These are phyloP conservation scores for Menidia menidia DNA, from an alignment of 2,797 vertebrate species.

Conservation along the genomic window DNA sequence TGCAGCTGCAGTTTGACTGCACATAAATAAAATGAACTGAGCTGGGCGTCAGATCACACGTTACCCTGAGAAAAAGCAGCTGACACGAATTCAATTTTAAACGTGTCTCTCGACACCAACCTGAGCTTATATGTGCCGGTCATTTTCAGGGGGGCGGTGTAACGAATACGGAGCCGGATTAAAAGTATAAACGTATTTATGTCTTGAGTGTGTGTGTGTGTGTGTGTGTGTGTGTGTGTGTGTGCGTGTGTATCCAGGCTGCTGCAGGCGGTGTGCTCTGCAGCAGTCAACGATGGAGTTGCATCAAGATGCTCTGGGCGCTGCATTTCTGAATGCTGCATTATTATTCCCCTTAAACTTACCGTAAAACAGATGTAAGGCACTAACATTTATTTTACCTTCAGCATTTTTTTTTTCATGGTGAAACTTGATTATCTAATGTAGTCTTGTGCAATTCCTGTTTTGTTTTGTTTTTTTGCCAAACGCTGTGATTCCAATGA, in stretches of 20 bases:
- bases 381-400: background rate
- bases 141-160: conserved; percentile 12
- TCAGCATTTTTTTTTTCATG: background rate
- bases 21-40: background rate
- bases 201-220: background rate
- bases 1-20: conserved; percentile 1
- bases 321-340: conserved; percentile 39
- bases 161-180: conserved; percentile 46
- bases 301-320: conserved; percentile 54
- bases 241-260: conserved; percentile 33
- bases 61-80: too few species aligned
- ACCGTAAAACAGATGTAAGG: conserved; percentile 21
- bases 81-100: conserved; percentile 15
- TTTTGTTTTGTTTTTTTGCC: background rate
- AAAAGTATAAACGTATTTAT: conserved; percentile 31
- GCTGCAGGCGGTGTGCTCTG: conserved; percentile 50
- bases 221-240: background rate
- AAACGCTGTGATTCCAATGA: background rate
- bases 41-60: too few species aligned
- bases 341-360: conserved; percentile 33
- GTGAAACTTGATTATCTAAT: background rate
- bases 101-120: conserved; percentile 1
- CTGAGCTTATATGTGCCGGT: conserved; percentile 10
- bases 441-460: background rate
- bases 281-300: conserved; percentile 50